A percentile compares a stretch with the other conserved stretches of the same genome.
Conservation (phyloP, 2,797 vertebrate genomes). For the Rhinoraja longicauda region DNA sequence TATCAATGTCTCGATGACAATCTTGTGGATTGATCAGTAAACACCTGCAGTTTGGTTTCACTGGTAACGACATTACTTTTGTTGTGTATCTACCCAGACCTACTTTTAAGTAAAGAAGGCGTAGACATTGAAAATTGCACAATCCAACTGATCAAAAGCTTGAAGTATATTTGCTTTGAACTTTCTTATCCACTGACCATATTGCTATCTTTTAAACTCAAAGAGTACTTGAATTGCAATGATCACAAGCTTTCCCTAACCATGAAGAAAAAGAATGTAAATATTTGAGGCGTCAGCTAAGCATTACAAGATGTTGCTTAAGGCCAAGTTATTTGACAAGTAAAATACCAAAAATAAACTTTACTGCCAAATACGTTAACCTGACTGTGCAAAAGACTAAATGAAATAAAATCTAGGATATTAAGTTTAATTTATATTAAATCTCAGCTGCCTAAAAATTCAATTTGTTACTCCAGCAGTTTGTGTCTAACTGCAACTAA, state of each 20-base stretch:
- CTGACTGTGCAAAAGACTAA: too few species aligned
- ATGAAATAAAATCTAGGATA: not conserved
- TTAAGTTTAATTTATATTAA: too few species aligned
- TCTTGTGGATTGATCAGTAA: conserved; percentile 13
- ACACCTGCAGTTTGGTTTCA: conserved; percentile 7
- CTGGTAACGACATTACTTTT: not conserved
- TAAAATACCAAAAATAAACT: not conserved
- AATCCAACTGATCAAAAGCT: conserved; percentile 27
- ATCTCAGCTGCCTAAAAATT: too few species aligned
- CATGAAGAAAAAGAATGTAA: conserved; percentile 32
- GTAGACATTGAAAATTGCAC: not conserved
- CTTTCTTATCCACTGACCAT: conserved; percentile 9
- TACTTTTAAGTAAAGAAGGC: not conserved
- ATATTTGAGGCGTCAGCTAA: not conserved
- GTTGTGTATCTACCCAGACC: conserved; percentile 3
- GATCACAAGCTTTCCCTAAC: not conserved
- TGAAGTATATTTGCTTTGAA: conserved; percentile 16
- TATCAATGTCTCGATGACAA: not conserved
- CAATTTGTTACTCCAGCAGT: too few species aligned
- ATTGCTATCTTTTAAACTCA: conserved; percentile 31
- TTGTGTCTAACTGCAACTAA: too few species aligned
- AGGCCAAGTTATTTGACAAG: conserved; percentile 8
- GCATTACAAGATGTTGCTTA: conserved; percentile 14
- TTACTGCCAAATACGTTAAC: too few species aligned
- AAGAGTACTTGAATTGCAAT: conserved; percentile 33